Evolutionary conservation across 2,888 invertebrate species (phyloP).

Genomic region (Troides helena): DNA sequence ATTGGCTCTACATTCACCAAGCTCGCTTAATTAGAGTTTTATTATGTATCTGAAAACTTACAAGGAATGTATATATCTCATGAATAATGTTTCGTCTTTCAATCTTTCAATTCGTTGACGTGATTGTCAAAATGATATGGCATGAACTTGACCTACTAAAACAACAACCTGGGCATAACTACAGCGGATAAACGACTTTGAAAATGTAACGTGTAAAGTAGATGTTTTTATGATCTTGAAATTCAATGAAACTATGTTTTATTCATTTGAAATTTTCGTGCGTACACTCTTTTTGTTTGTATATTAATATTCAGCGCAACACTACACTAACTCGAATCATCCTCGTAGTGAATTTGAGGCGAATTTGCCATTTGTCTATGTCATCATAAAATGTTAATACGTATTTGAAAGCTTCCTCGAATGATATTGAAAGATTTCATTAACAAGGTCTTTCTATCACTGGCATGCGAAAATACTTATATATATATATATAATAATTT

Average conservation of each 20-base stretch:
- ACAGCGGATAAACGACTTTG: constrained; percentile 2
- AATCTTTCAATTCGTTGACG: neutral
- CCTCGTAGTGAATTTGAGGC: neutral
- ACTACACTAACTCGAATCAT: neutral
- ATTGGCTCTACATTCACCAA: too few species aligned
- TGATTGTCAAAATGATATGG: constrained; percentile 11
- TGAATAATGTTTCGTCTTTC: too few species aligned
- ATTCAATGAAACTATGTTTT: constrained; percentile 16
- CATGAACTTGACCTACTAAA: constrained; percentile 20
- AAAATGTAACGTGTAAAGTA: constrained; percentile 3
- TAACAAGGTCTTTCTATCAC: too few species aligned
- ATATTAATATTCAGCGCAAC: constrained; percentile 1
- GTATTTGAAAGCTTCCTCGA: neutral
- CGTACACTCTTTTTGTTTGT: neutral
- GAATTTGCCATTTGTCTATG: neutral
- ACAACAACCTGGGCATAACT: constrained; percentile 1
- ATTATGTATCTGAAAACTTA: neutral
- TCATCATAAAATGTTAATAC: neutral
- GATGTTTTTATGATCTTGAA: constrained; percentile 4
- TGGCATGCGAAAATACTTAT: too few species aligned
- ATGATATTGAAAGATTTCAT: neutral
- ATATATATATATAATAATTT: too few species aligned
- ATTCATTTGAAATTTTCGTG: neutral
- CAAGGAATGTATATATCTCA: neutral
- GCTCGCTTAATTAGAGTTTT: too few species aligned